Conservation (phyloP, 2,113 vertebrate species). For the Bubo bubo region DNA sequence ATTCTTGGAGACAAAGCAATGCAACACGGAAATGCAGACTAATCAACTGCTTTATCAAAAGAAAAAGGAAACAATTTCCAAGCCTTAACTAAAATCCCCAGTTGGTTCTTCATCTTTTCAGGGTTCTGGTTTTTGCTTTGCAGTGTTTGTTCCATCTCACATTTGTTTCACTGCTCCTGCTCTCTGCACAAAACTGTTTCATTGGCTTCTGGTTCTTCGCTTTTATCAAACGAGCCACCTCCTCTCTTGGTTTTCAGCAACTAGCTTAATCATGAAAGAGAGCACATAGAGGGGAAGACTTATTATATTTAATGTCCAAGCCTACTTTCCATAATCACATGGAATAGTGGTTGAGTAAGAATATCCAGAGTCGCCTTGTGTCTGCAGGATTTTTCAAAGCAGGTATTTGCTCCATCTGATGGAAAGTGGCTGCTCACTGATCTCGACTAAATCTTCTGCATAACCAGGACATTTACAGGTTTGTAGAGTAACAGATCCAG, state of each 20-base stretch:
- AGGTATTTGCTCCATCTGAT: background rate
- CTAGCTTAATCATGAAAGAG: background rate
- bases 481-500: background rate
- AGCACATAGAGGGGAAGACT: background rate
- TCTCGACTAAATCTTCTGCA: background rate
- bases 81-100: constrained; percentile 30
- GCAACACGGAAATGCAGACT: constrained; percentile 61
- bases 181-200: background rate
- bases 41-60: constrained; percentile 56
- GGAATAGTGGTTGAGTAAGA: background rate
- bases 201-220: background rate
- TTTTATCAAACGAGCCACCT: background rate
- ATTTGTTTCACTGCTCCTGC: background rate
- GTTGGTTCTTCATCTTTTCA: constrained; percentile 16
- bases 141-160: background rate
- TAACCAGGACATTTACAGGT: background rate
- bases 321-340: background rate
- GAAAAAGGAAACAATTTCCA: constrained; percentile 54
- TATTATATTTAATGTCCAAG: background rate
- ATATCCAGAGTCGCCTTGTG: background rate
- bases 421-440: background rate
- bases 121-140: constrained; percentile 24
- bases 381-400: background rate
- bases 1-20: constrained; percentile 60
- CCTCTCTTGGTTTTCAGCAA: background rate